Evolutionary conservation across 2,113 vertebrate species (phyloP).

Genomic region (Synchiropus splendidus): DNA sequence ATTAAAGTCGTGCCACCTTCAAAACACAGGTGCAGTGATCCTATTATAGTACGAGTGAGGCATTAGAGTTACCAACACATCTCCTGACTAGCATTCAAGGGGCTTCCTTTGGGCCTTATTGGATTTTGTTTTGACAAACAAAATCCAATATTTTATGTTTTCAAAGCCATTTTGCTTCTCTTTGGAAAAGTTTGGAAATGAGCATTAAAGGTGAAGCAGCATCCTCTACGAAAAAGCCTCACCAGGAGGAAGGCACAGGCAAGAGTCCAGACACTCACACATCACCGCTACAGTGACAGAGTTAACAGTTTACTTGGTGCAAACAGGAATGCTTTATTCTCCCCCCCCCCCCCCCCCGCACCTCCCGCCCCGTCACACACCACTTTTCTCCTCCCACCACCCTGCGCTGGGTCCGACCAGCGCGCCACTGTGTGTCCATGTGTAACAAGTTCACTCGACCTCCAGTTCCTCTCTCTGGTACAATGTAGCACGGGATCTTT

Average conservation of each 20-base stretch:
- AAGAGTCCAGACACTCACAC: too few relatives aligned
- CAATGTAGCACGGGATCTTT: constrained; percentile 34
- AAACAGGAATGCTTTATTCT: constrained; percentile 39
- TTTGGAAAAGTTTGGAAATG: background rate
- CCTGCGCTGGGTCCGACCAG: constrained; percentile 40
- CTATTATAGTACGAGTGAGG: too few relatives aligned
- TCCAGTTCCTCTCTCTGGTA: constrained; percentile 3
- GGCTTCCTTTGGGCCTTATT: too few relatives aligned
- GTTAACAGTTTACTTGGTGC: constrained; percentile 49
- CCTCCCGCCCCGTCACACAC: constrained; percentile 2
- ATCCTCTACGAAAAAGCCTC: too few relatives aligned
- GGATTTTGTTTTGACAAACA: background rate
- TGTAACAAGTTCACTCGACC: constrained; percentile 36
- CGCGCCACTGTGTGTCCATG: constrained; percentile 38
- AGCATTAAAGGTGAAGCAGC: constrained; percentile 13
- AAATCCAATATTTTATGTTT: background rate
- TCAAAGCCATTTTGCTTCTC: background rate
- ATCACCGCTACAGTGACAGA: too few relatives aligned
- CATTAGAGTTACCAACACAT: too few relatives aligned
- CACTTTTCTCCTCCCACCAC: constrained; percentile 12
- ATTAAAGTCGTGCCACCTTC: too few relatives aligned
- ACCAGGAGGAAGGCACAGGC: too few relatives aligned
- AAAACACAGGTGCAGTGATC: too few relatives aligned
- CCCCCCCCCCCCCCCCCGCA: constrained; percentile 4
- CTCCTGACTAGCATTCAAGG: too few relatives aligned